phyloP scores from a whole-genome alignment of 2,113 vertebrate species.

The Tachuris rubrigastra region DNA sequence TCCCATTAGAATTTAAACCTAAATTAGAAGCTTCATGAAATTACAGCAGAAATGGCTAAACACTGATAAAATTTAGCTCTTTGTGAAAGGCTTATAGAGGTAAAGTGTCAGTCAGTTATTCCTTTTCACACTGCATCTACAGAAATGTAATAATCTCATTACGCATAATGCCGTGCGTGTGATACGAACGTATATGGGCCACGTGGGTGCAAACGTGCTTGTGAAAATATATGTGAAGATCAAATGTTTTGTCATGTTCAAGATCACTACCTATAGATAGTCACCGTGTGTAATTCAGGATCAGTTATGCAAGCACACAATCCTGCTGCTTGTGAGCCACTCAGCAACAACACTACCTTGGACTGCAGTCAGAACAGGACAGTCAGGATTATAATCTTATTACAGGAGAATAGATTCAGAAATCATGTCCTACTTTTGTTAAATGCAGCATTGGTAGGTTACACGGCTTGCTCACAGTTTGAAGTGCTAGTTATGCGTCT shows the following conservation, averaged over 20 bases:
- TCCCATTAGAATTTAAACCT: not conserved
- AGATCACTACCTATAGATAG: not conserved
- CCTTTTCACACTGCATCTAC: not conserved
- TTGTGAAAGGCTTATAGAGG: not conserved
- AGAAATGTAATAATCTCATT: not conserved
- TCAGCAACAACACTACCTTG: not conserved
- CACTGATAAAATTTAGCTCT: not conserved
- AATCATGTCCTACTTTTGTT: not conserved
- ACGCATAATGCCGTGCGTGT: rapidly evolving
- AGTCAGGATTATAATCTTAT: slow-evolving; percentile 39
- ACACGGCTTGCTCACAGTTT: not conserved
- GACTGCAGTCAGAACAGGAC: not conserved
- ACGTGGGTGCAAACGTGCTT: not conserved
- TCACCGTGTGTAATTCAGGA: not conserved
- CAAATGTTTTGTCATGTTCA: not conserved
- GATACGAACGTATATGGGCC: not conserved
- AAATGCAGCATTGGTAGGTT: not conserved
- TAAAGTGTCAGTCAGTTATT: not conserved
- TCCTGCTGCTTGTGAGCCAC: not conserved
- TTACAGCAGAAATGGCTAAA: not conserved
- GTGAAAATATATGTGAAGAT: not conserved
- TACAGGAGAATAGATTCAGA: slow-evolving; percentile 41
- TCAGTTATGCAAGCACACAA: slow-evolving; percentile 20
- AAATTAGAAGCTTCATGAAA: not conserved
- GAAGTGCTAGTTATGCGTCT: not conserved